Evolutionary conservation across 2,888 invertebrate genomes (phyloP).

Genomic region (Drosophila leonis): DNA sequence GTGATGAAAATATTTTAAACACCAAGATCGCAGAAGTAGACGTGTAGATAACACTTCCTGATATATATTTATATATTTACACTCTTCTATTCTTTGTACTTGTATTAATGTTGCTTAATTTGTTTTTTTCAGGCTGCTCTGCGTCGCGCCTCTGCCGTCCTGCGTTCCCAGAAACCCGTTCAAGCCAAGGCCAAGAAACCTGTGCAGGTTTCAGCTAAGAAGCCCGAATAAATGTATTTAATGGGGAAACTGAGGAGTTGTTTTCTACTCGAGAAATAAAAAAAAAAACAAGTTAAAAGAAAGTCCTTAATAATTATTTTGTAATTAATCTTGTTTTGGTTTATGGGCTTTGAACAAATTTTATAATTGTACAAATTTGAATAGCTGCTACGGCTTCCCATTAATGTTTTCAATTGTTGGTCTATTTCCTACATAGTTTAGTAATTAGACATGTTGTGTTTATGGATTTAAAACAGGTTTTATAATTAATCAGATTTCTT

Average conservation of each 20-base stretch:
- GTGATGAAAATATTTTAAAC: conserved; percentile 41
- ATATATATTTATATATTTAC: background rate
- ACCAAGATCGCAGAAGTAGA: conserved; percentile 54
- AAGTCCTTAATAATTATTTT: background rate
- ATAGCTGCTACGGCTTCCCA: conserved; percentile 75
- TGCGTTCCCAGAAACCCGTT: conserved; percentile 95
- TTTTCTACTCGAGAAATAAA: conserved; percentile 78
- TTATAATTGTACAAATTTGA: conserved; percentile 18
- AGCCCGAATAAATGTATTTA: conserved; percentile 89
- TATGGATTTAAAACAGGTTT: conserved; percentile 14
- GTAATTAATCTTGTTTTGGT: background rate
- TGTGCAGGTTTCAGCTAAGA: conserved; percentile 87
- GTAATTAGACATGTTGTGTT: background rate
- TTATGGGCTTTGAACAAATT: conserved; percentile 13
- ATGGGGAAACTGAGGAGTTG: conserved; percentile 56
- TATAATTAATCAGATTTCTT: conserved; percentile 25
- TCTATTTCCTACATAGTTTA: conserved; percentile 35
- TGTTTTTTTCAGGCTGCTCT: conserved; percentile 90
- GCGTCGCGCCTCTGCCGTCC: conserved; percentile 96
- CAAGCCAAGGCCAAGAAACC: conserved; percentile 93
- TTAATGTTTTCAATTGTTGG: conserved; percentile 85
- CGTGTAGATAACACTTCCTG: conserved; percentile 39
- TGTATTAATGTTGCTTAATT: background rate
- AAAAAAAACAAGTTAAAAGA: conserved; percentile 49
- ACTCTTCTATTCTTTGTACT: background rate